Base-by-base conservation (phyloP, 2,797 vertebrate species). In the Steatocranus sp. region DNA sequence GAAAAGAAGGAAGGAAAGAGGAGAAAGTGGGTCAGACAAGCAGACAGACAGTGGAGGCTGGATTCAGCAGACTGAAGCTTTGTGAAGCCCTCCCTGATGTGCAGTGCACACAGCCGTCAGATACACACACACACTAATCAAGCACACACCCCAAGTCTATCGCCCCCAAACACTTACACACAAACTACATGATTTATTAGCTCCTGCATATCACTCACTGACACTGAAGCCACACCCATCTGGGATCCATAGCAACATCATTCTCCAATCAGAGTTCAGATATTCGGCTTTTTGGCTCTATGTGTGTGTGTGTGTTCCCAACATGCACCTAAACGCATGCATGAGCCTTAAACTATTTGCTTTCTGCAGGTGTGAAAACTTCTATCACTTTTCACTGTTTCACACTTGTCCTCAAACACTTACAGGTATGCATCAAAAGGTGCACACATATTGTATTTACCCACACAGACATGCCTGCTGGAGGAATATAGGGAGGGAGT, bases 121-220 rank as follows among this genome's bases (percentile, higher is more conserved):
- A 83, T 79, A 86, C 34, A 76, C 81, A 85, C 63, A 56, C 78
- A 76, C 46, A 63, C 58, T 58, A 83, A 80, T 53, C 81, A 81
- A 36, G 7, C 61, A 79, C 78, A 56, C 75, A 51, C 46, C 70
- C 30, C 9, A 78, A 82, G 79, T 85, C 85, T 63, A 83, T 87
- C 84, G 75, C 79, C 58, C 78, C 66, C 61, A 84, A 74, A 73
- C 68, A 88, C 70, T 81, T 75, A 75, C 56, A 86, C 83, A 87
- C 89, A 92, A 75, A 89, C 84, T 91, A 88, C 81, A 92, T 89
- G 91, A 94, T 93, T 91, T 91, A 94, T 94, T 92, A 93, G 87
- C 89, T 87, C 63, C 84, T 82, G 86, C 87, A 86, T 76, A 75
- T 87, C 86, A 86, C 51, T 85, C 83, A 53, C 61, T 84, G 84